Evolutionary conservation across 92 coral and sea anemone species (phyloP).

Genomic region (Scolanthus callimorphus): DNA sequence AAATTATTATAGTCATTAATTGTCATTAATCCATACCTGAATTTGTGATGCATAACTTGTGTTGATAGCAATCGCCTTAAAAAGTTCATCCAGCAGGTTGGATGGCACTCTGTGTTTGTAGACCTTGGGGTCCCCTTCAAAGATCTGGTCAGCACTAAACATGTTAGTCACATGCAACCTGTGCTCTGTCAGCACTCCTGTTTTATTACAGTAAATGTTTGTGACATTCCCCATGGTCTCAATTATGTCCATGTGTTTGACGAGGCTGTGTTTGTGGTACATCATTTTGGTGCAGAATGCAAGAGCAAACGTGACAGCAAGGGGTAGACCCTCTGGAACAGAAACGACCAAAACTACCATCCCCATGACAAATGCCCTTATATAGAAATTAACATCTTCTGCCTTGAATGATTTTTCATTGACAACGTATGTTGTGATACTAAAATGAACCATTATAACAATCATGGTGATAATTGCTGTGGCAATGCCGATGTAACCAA

Average conservation of each 20-base stretch:
- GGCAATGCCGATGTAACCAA: slow-evolving; percentile 73
- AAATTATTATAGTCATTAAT: too few species aligned
- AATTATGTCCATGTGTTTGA: slow-evolving; percentile 81
- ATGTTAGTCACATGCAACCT: slow-evolving; percentile 86
- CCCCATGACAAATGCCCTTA: slow-evolving; percentile 91
- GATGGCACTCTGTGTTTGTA: slow-evolving; percentile 64
- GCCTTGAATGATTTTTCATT: slow-evolving; percentile 32
- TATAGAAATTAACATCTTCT: slow-evolving; percentile 76
- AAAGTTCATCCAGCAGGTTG: slow-evolving; percentile 56
- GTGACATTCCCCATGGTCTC: slow-evolving; percentile 98
- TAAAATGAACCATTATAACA: slow-evolving; percentile 75
- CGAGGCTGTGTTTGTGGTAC: slow-evolving; percentile 83
- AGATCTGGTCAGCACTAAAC: slow-evolving; percentile 45
- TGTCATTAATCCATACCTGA: too few species aligned
- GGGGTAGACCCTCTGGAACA: slow-evolving; percentile 94
- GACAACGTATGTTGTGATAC: slow-evolving; percentile 63
- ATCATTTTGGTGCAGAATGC: slow-evolving; percentile 91
- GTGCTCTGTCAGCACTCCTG: slow-evolving; percentile 92
- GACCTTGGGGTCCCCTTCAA: slow-evolving; percentile 57
- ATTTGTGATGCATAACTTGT: slow-evolving; percentile 81
- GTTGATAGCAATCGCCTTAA: slow-evolving; percentile 87
- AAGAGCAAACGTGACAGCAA: slow-evolving; percentile 78
- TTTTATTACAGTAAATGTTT: slow-evolving; percentile 93
- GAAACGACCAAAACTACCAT: slow-evolving; percentile 87
- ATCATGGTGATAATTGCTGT: slow-evolving; percentile 71